These are phyloP conservation scores for Chiloscyllium punctatum DNA, from an alignment of 2,797 vertebrate genomes.

Conservation along the genomic window DNA sequence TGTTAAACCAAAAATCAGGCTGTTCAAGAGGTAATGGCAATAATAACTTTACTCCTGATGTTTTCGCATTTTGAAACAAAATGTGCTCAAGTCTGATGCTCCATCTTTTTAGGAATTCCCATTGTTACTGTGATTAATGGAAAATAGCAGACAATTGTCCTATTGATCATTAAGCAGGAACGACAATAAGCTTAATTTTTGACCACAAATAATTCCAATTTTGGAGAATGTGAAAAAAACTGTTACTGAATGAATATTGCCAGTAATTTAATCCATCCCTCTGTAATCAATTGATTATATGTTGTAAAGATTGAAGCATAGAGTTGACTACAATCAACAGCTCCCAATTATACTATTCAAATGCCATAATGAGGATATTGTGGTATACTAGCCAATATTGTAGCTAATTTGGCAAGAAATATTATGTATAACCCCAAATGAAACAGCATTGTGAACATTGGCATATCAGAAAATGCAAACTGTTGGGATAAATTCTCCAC, in stretches of 20 bases:
- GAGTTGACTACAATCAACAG: neutral
- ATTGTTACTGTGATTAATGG: neutral
- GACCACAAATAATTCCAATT: neutral
- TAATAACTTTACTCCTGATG: neutral
- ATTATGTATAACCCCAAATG: neutral
- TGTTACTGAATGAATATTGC: neutral
- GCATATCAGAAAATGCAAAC: neutral
- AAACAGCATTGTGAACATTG: neutral
- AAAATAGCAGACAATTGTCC: neutral
- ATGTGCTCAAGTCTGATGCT: neutral
- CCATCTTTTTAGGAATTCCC: neutral
- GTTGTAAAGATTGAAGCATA: neutral
- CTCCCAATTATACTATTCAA: neutral
- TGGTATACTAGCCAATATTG: neutral
- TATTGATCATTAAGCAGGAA: neutral
- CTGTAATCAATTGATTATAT: neutral
- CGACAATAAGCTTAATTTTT: neutral
- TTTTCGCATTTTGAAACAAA: constrained; percentile 1
- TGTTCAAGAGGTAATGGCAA: neutral
- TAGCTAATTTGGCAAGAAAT: neutral
- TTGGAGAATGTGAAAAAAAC: neutral
- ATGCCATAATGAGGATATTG: neutral
- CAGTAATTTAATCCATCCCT: neutral
- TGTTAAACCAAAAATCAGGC: neutral
- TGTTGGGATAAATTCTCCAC: neutral